Evolutionary conservation across 2,797 vertebrate species (phyloP).

Genomic region (Myotis planiceps): DNA sequence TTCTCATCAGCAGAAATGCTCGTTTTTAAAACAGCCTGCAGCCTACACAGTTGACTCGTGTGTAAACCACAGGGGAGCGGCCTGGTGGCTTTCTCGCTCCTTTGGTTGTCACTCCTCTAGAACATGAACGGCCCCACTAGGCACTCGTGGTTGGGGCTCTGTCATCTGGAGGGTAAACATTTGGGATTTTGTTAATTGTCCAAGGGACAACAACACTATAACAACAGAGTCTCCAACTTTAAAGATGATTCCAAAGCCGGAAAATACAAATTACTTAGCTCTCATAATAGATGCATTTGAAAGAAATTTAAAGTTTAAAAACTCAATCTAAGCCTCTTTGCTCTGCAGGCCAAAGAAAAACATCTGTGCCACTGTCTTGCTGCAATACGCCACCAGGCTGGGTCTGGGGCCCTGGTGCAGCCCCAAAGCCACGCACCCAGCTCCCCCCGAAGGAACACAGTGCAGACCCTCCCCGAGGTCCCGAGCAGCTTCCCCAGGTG

Average conservation of each 20-base stretch:
- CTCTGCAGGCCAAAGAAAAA: background rate
- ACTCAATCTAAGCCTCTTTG: background rate
- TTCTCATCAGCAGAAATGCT: background rate
- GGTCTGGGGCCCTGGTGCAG: background rate
- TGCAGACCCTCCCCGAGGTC: fast-evolving
- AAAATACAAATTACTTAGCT: conserved; percentile 1
- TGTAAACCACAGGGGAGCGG: background rate
- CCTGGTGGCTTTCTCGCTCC: background rate
- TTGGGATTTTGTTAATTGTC: background rate
- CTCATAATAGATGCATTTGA: background rate
- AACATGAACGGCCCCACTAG: background rate
- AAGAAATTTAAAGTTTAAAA: background rate
- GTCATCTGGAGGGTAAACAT: background rate
- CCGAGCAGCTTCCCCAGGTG: background rate
- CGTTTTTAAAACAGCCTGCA: background rate
- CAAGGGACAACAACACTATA: background rate
- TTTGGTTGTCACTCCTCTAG: background rate
- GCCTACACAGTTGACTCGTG: background rate
- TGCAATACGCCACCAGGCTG: background rate
- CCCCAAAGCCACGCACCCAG: fast-evolving
- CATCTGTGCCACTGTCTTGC: background rate
- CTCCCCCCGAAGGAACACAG: fast-evolving
- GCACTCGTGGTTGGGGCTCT: fast-evolving
- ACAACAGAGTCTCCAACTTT: background rate
- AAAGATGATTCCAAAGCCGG: conserved; percentile 2